A percentile compares a stretch with the other conserved stretches of the same genome.
phyloP scores from a whole-genome alignment of 2,113 vertebrate species.

The Rhynchomys soricoides region DNA sequence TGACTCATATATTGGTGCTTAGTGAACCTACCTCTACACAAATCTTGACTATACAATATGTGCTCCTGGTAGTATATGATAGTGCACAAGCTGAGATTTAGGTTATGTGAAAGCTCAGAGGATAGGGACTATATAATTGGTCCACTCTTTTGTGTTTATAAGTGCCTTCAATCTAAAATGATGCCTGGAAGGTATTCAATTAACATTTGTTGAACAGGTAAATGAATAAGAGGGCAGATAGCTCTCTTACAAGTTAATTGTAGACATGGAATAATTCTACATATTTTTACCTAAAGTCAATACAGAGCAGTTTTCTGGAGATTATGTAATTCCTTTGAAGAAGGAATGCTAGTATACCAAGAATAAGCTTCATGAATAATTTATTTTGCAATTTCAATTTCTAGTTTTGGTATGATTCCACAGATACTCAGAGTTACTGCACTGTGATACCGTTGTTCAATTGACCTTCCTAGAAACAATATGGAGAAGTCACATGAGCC shows the following conservation, averaged over 20 bases:
- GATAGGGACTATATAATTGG: neutral
- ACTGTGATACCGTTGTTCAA: neutral
- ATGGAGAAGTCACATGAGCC: neutral
- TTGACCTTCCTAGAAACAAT: neutral
- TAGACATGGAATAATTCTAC: neutral
- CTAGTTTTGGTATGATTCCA: conserved; percentile 9
- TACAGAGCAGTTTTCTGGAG: neutral
- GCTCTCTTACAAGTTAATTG: neutral
- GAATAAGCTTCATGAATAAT: neutral
- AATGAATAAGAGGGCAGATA: neutral
- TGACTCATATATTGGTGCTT: neutral
- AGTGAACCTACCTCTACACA: neutral
- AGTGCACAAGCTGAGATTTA: neutral
- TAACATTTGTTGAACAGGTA: conserved; percentile 28
- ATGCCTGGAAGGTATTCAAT: neutral
- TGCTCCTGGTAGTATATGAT: neutral
- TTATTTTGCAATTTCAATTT: neutral
- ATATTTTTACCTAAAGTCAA: conserved; percentile 8
- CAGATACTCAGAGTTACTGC: neutral
- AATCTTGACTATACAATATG: neutral
- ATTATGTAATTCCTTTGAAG: neutral
- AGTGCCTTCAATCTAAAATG: neutral
- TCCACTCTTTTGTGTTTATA: neutral
- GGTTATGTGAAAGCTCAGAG: neutral
- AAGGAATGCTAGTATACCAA: neutral